phyloP scores from a whole-genome alignment of 2,888 invertebrate genomes.

The Suillia variegata region DNA sequence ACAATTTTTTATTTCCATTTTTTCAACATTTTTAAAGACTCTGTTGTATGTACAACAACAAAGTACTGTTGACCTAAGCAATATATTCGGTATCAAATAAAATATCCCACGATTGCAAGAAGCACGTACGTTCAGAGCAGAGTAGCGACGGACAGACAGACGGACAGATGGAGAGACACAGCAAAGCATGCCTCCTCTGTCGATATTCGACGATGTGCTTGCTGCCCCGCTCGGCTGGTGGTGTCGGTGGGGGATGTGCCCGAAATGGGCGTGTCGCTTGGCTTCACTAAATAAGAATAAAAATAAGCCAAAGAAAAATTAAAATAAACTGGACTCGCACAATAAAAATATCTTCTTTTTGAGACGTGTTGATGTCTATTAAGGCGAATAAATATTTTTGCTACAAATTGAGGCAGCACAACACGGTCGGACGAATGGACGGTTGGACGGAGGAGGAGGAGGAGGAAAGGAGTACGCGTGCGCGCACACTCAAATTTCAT shows the following conservation, averaged over 20 bases:
- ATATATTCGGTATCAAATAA: constrained; percentile 11
- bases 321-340: constrained; percentile 13
- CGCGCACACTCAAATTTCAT: constrained; percentile 11
- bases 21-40: no score
- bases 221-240: neutral
- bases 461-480: neutral
- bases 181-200: no score
- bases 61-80: no score
- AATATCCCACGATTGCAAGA: constrained; percentile 36
- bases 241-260: neutral
- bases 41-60: no score
- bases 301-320: constrained; percentile 5
- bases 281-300: neutral
- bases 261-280: constrained; percentile 23
- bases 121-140: constrained; percentile 31
- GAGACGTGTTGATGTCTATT: constrained; percentile 50
- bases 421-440: no score
- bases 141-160: neutral
- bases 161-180: neutral
- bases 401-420: constrained; percentile 33
- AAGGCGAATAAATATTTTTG: constrained; percentile 49
- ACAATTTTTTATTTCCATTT: no score
- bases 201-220: no score
- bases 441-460: no score
- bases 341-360: constrained; percentile 28